Conservation (phyloP, 53 echinoderm and acorn worm species). For the Stichopus horrens region DNA sequence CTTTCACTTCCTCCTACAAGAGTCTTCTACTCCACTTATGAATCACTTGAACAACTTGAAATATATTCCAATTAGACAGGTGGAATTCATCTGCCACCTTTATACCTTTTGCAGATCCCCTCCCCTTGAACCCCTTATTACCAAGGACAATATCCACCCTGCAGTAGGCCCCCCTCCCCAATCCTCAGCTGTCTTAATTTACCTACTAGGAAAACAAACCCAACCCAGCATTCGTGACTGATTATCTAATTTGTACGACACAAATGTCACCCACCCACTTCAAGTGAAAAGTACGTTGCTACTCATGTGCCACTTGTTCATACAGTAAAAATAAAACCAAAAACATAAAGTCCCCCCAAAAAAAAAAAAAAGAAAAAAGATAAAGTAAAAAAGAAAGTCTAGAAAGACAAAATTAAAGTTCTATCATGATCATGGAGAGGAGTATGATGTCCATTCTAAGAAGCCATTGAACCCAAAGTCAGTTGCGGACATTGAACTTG, state of each 20-base stretch:
- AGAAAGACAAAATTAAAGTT: constrained; percentile 35
- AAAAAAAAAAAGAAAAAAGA: not conserved
- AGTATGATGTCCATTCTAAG: constrained; percentile 37
- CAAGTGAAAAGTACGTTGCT: constrained; percentile 27
- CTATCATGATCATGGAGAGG: not conserved
- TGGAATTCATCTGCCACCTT: no score
- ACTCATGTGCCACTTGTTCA: constrained; percentile 40
- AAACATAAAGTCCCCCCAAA: not conserved
- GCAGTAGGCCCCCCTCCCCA: constrained; percentile 7
- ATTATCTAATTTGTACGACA: constrained; percentile 41
- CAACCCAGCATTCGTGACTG: constrained; percentile 8
- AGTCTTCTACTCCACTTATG: no score
- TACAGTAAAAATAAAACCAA: not conserved
- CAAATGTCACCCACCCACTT: constrained; percentile 39
- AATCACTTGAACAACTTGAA: no score
- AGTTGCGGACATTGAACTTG: constrained; percentile 42
- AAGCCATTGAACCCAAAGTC: constrained; percentile 39
- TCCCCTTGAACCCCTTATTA: constrained; percentile 12
- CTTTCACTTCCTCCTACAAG: no score
- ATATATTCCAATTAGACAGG: no score
- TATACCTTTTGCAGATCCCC: not conserved
- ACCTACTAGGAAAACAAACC: constrained; percentile 7
- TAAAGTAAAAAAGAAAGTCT: not conserved
- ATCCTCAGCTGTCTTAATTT: constrained; percentile 43
- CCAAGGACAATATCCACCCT: constrained; percentile 25